A percentile compares a stretch with the other conserved stretches of the same genome.
These are phyloP conservation scores for Sarcophaga peregrina DNA, from an alignment of 1,140 invertebrate species.

Conservation along the genomic window DNA sequence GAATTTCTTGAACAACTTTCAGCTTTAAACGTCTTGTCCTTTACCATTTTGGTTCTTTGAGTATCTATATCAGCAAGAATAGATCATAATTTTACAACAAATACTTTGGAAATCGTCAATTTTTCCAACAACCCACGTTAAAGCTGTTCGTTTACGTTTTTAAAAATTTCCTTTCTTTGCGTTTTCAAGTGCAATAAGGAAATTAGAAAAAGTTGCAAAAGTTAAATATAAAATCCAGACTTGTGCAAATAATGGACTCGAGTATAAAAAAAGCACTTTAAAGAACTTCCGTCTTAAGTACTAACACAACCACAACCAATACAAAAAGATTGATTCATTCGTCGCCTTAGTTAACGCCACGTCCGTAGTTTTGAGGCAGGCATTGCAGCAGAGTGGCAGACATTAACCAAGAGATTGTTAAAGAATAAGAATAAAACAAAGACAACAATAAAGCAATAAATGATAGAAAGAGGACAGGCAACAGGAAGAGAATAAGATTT, in stretches of 20 bases:
- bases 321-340: not conserved
- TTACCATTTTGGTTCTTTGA: too few relatives aligned
- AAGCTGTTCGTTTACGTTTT: too few relatives aligned
- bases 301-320: not conserved
- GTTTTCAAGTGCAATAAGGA: not conserved
- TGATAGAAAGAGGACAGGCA: not conserved
- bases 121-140: too few relatives aligned
- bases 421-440: not conserved
- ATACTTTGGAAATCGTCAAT: too few relatives aligned
- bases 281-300: not conserved
- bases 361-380: not conserved
- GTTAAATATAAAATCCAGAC: not conserved
- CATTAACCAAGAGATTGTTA: constrained; percentile 12
- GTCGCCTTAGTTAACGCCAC: not conserved
- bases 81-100: too few relatives aligned
- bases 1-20: too few relatives aligned
- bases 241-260: not conserved
- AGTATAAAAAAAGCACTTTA: not conserved
- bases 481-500: not conserved
- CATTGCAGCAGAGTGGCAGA: not conserved
- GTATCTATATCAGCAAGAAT: too few relatives aligned
- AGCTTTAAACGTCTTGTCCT: too few relatives aligned
- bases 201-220: constrained; percentile 3
- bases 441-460: not conserved
- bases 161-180: not conserved